Base-by-base conservation (phyloP, 2,797 vertebrate genomes). In the Emydoidea blandingii region DNA sequence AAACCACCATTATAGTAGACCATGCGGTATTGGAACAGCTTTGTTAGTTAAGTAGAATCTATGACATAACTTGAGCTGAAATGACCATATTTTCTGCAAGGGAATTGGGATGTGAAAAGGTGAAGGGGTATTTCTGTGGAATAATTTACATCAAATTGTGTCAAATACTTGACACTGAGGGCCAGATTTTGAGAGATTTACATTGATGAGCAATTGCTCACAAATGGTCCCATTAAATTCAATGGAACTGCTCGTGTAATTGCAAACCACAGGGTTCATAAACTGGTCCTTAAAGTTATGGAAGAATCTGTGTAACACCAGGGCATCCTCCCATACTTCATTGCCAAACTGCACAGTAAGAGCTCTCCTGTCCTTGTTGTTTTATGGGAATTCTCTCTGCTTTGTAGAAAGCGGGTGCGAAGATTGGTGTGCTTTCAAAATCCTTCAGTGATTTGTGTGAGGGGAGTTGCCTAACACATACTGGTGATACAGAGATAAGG, bases 1-100 rank as follows among this genome's bases (percentile, higher is more conserved):
- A 78, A 80, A 16, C 52, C 49, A 4, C 25, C 0, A 0, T 79
- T 27, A 19, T 14, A 82, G 56, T 5, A 6, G 37, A 49, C 47
- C 21, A 1, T 1, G 25, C 0, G 12, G 34, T 1, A 1, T 72
- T 91, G 82, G 44, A 72, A 81, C n/a, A 72, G 16, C 23, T 81
- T 44, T 79, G 68, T 27, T 19, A 50, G 57, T 9, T 50, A 68
- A 87, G 29, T 1, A 12, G 88, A 53, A n/a, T 34, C 34, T 19
- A 65, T 65, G 41, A 44, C 41, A 15, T 41, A 44, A 29, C 25
- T 29, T 19, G 34, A 1, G 1, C 34, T 16, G 3, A 83, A 88
- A 89, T 10, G 34, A 85, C 16, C 50, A 65, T 19, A 23, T 68
- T 89, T 34, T 79, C 23, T 41, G 78, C n/a, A 80, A 86, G 34